Conservation (phyloP, 2,888 invertebrate genomes). For the Scaptomyza flava region DNA sequence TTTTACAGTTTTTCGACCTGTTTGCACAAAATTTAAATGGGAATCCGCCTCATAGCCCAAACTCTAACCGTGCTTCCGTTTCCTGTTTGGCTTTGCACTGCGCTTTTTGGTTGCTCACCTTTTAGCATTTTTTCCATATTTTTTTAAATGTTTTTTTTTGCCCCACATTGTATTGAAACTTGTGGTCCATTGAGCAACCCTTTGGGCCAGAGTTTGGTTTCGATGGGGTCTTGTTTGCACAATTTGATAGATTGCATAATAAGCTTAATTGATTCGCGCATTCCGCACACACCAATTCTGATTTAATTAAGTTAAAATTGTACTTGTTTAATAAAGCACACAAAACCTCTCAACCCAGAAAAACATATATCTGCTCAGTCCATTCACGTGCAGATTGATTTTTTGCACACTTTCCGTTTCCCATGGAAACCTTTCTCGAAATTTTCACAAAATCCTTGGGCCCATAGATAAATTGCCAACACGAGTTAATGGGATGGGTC, state of each 20-base stretch:
- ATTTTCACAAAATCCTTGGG: constrained; percentile 1
- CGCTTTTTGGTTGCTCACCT: constrained; percentile 72
- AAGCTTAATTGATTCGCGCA: constrained; percentile 78
- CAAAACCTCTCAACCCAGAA: not conserved
- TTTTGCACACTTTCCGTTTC: constrained; percentile 36
- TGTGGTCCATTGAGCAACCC: constrained; percentile 60
- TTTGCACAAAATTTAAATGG: constrained; percentile 80
- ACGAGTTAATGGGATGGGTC: not conserved
- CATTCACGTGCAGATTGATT: constrained; percentile 32
- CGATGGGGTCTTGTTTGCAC: constrained; percentile 53
- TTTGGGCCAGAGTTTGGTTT: constrained; percentile 36
- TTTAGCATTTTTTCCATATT: constrained; percentile 46
- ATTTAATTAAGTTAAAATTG: constrained; percentile 77
- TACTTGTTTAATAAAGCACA: constrained; percentile 39
- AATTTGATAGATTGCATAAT: constrained; percentile 81
- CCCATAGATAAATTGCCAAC: constrained; percentile 34
- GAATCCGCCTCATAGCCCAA: constrained; percentile 31
- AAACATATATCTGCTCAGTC: constrained; percentile 12
- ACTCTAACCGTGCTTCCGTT: constrained; percentile 26
- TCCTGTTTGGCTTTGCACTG: constrained; percentile 67
- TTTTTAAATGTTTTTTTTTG: constrained; percentile 14
- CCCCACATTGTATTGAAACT: constrained; percentile 48
- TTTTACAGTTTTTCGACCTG: constrained; percentile 80
- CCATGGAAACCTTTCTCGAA: constrained; percentile 23
- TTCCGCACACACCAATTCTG: constrained; percentile 65